phyloP scores from a whole-genome alignment of 1,140 invertebrate species.

The Araneus ventricosus region DNA sequence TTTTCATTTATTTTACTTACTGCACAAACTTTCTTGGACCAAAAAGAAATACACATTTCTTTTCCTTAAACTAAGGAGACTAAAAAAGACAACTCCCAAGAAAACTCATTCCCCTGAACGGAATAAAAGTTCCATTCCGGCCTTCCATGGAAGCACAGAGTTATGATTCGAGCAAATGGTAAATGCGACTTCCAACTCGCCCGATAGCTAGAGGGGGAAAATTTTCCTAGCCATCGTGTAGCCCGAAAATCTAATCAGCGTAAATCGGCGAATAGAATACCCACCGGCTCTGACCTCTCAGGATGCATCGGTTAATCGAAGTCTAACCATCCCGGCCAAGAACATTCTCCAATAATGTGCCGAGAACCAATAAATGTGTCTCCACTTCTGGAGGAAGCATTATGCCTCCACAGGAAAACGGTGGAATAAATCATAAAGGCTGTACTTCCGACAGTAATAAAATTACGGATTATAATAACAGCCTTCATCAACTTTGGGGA shows the following conservation, averaged over 20 bases:
- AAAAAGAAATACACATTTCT: not conserved
- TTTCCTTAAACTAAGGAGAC: not conserved
- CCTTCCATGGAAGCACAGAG: not conserved
- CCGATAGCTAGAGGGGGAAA: not conserved
- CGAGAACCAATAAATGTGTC: constrained; percentile 31
- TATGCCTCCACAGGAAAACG: not conserved
- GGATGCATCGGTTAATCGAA: constrained; percentile 57
- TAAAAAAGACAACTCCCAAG: not conserved
- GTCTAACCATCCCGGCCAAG: constrained; percentile 49
- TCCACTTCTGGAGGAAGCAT: constrained; percentile 5
- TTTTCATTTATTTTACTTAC: no score
- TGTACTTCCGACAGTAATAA: not conserved
- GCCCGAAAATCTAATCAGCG: constrained; percentile 60
- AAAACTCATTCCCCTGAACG: not conserved
- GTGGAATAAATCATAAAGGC: constrained; percentile 46
- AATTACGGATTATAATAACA: not conserved
- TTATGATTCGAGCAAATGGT: constrained; percentile 25
- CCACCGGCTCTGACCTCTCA: constrained; percentile 48
- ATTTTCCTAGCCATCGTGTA: constrained; percentile 26
- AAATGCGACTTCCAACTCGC: constrained; percentile 20
- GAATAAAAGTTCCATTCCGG: constrained; percentile 19
- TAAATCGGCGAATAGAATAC: constrained; percentile 31
- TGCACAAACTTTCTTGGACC: no score
- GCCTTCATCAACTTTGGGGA: not conserved
- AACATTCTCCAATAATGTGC: constrained; percentile 53